Conservation (phyloP, 2,113 vertebrate genomes). For the Cryptomyrus ogoouensis region DNA sequence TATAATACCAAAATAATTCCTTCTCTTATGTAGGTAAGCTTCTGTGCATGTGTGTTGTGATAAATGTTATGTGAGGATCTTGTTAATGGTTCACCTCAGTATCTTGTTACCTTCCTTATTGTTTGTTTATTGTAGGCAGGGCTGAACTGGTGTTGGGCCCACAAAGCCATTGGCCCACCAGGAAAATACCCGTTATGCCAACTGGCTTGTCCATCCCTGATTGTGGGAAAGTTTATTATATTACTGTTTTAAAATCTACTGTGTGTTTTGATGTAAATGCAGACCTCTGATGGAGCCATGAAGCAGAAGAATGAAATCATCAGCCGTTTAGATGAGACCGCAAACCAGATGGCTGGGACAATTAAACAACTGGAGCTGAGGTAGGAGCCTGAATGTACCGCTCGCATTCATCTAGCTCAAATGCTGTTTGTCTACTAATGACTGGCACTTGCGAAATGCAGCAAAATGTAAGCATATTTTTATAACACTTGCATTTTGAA, state of each 20-base stretch:
- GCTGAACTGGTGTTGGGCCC: not conserved
- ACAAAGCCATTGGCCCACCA: not conserved
- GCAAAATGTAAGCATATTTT: not conserved
- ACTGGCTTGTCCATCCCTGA: not conserved
- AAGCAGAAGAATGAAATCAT: slow-evolving; percentile 92
- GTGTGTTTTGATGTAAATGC: slow-evolving; percentile 22
- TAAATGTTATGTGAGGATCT: not conserved
- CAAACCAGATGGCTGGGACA: slow-evolving; percentile 93
- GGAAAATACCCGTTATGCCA: not conserved
- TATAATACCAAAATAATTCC: not conserved
- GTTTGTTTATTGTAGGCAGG: not conserved
- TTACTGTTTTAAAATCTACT: not conserved
- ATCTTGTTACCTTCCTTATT: not conserved
- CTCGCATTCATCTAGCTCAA: not conserved
- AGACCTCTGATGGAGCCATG: slow-evolving; percentile 78
- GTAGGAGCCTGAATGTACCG: slow-evolving; percentile 52
- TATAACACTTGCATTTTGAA: not conserved
- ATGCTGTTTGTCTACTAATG: not conserved
- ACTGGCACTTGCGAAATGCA: not conserved
- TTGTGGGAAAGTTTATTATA: not conserved
- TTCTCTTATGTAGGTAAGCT: not conserved
- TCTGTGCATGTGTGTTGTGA: not conserved
- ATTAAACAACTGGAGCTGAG: slow-evolving; percentile 93
- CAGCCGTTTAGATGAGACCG: slow-evolving; percentile 87
- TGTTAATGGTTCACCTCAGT: not conserved